Percentiles rank a stretch among this genome's conserved stretches.
Evolutionary conservation across 1,140 invertebrate species (phyloP).

Genomic region (Pseudomyrmex flavicornis): DNA sequence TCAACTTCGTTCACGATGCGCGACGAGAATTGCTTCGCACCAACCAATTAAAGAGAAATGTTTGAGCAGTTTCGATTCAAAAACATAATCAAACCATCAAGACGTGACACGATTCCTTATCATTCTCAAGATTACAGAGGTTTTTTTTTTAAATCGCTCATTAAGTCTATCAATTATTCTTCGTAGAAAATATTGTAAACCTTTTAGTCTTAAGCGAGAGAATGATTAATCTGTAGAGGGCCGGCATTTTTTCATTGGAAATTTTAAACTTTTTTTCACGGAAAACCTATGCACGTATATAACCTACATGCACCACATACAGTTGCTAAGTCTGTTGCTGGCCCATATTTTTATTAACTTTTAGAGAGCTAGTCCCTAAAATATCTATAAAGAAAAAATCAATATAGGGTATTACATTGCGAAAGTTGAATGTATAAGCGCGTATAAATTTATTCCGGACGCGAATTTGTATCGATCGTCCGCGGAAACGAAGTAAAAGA

Average conservation of each 20-base stretch:
- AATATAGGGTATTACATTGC: slow-evolving; percentile 3
- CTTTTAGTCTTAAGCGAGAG: no score
- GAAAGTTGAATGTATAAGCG: not conserved
- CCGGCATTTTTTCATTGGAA: no score
- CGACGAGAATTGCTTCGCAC: not conserved
- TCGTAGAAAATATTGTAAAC: no score
- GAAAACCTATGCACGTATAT: no score
- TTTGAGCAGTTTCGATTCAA: not conserved
- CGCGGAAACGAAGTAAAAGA: slow-evolving; percentile 33
- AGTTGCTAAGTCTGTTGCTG: no score
- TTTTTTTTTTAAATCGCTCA: no score
- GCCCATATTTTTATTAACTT: no score
- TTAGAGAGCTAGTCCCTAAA: no score
- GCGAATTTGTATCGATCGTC: slow-evolving; percentile 40
- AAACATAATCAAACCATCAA: not conserved
- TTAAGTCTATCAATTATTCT: no score
- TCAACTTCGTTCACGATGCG: slow-evolving; percentile 13
- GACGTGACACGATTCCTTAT: no score
- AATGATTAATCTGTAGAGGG: not conserved
- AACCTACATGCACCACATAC: no score
- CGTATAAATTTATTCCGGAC: slow-evolving; percentile 22
- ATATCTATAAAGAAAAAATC: not conserved
- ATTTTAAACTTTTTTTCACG: not conserved
- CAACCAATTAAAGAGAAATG: slow-evolving; percentile 29
- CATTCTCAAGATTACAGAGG: not conserved